These are phyloP conservation scores for Pteropus rufus DNA, from an alignment of 2,797 vertebrate species.

Conservation along the genomic window DNA sequence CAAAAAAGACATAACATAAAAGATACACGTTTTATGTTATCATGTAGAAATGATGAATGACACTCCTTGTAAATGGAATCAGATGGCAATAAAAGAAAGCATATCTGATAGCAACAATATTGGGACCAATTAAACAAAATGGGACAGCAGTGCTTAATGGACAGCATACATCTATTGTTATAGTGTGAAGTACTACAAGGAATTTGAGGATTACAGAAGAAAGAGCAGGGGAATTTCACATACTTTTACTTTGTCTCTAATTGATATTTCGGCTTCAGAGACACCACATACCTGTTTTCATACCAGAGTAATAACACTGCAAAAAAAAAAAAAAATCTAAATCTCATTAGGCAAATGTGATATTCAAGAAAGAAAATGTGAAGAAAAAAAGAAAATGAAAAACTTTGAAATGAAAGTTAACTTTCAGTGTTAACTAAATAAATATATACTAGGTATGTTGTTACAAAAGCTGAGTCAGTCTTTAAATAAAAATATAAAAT, in stretches of 20 bases:
- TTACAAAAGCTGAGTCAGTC: constrained; percentile 67
- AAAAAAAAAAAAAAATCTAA: constrained; percentile 29
- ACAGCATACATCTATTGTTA: constrained; percentile 34
- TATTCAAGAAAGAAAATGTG: constrained; percentile 37
- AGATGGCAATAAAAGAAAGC: constrained; percentile 11
- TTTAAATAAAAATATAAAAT: constrained; percentile 70
- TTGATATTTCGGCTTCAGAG: constrained; percentile 20
- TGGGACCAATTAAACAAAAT: constrained; percentile 49
- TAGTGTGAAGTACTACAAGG: not conserved
- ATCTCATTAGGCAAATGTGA: not conserved
- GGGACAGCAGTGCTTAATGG: not conserved
- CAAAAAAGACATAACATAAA: not conserved
- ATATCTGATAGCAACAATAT: constrained; percentile 51
- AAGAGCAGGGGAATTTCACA: not conserved
- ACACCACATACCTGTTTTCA: not conserved
- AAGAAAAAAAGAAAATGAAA: constrained; percentile 69
- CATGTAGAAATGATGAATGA: not conserved
- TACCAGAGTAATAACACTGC: not conserved
- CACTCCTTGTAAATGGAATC: not conserved
- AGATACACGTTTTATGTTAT: not conserved
- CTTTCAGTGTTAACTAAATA: constrained; percentile 77
- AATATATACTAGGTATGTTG: not conserved
- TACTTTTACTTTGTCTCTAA: constrained; percentile 27
- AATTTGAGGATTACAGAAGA: constrained; percentile 7
- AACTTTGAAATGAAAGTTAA: constrained; percentile 62